Conservation (phyloP, 2,113 vertebrate genomes). For the Plectropomus leopardus region DNA sequence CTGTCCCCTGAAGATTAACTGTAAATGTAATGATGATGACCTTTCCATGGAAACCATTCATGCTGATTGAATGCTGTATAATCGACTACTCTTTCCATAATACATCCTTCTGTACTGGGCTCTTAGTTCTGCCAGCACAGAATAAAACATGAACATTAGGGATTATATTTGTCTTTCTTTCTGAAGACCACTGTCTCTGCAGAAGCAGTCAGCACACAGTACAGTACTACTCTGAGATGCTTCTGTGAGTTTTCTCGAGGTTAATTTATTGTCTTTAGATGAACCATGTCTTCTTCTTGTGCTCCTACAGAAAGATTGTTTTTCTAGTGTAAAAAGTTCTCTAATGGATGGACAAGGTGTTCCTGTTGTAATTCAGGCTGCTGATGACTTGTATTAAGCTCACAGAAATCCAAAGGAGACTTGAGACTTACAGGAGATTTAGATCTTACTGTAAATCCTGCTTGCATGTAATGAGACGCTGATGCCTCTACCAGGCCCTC, state of each 20-base stretch:
- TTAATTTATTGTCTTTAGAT: slow-evolving; percentile 25
- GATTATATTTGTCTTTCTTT: slow-evolving; percentile 2
- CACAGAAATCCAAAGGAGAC: slow-evolving; percentile 38
- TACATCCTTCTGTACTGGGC: slow-evolving; percentile 21
- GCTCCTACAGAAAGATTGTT: slow-evolving; percentile 7
- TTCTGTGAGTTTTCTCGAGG: neutral
- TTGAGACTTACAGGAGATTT: slow-evolving; percentile 43
- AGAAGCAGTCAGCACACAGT: too few relatives aligned
- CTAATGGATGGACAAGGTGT: slow-evolving; percentile 58
- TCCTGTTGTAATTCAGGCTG: slow-evolving; percentile 50
- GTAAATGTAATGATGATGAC: slow-evolving; percentile 76
- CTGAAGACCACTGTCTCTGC: slow-evolving; percentile 34
- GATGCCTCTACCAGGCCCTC: slow-evolving; percentile 67
- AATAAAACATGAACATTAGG: slow-evolving; percentile 33
- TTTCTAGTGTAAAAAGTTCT: slow-evolving; percentile 21
- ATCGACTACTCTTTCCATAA: slow-evolving; percentile 53
- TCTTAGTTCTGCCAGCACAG: slow-evolving; percentile 21
- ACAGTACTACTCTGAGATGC: neutral
- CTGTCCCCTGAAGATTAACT: slow-evolving; percentile 63
- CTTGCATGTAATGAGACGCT: slow-evolving; percentile 66
- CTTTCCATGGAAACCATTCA: slow-evolving; percentile 73
- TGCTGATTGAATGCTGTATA: slow-evolving; percentile 56
- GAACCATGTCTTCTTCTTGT: slow-evolving; percentile 10
- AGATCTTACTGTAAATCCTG: slow-evolving; percentile 51
- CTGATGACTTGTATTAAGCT: slow-evolving; percentile 29